These are phyloP conservation scores for Holotrichia oblita DNA, from an alignment of 1,140 invertebrate genomes.

Conservation along the genomic window DNA sequence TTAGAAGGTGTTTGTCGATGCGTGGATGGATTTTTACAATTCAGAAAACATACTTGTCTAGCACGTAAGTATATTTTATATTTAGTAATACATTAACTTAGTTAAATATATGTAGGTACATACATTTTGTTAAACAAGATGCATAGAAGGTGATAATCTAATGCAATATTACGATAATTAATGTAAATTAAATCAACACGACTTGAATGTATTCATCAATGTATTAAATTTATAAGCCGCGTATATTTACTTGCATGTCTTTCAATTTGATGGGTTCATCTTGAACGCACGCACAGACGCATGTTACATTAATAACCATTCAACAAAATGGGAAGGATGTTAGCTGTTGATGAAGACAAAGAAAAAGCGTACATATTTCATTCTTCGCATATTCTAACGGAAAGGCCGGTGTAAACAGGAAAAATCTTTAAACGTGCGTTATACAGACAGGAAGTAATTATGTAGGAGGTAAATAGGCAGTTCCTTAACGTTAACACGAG, in stretches of 20 bases:
- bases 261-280: background rate
- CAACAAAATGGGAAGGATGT: background rate
- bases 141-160: too few species aligned
- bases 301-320: background rate
- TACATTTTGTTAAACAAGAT: background rate
- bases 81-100: background rate
- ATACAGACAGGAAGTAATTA: conserved; percentile 26
- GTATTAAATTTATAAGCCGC: too few species aligned
- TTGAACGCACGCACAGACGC: too few species aligned
- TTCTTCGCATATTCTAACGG: conserved; percentile 28
- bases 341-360: background rate
- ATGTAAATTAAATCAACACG: too few species aligned
- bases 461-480: conserved; percentile 15
- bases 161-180: too few species aligned
- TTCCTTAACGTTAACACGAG: background rate
- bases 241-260: background rate
- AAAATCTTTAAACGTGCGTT: background rate
- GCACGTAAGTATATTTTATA: conserved; percentile 75
- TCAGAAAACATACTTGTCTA: conserved; percentile 87
- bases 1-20: conserved; percentile 79
- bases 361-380: background rate
- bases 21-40: conserved; percentile 81
- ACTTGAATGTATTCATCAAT: too few species aligned
- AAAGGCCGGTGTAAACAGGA: background rate
- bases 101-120: background rate